phyloP scores from a whole-genome alignment of 2,888 invertebrate species.

The Gortyna flavago region DNA sequence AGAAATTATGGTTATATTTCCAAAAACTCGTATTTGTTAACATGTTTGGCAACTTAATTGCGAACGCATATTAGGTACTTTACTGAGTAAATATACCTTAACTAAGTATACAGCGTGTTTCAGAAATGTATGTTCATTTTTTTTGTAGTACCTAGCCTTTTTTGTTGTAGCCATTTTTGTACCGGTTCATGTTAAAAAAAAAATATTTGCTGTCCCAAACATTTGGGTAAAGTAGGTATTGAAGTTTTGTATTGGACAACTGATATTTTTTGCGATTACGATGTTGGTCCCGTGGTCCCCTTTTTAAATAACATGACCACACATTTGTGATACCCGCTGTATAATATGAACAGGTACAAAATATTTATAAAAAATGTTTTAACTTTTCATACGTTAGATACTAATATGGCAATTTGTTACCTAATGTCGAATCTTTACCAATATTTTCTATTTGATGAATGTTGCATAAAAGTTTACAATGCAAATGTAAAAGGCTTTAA shows the following conservation, averaged over 20 bases:
- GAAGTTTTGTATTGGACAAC: no score
- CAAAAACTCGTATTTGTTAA: no score
- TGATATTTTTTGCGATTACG: no score
- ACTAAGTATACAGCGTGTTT: neutral
- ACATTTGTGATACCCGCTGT: neutral
- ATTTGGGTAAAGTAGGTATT: no score
- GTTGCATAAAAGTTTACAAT: neutral
- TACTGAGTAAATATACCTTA: neutral
- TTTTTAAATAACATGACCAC: neutral
- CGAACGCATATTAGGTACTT: neutral
- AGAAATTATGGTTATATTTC: no score
- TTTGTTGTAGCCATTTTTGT: no score
- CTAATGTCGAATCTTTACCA: neutral
- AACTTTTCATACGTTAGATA: neutral
- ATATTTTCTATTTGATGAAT: slow-evolving; percentile 6
- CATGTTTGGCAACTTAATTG: no score
- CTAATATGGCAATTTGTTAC: neutral
- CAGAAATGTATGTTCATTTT: neutral
- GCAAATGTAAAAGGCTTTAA: neutral
- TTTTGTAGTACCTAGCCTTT: no score
- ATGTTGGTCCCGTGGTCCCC: neutral
- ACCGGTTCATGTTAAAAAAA: neutral
- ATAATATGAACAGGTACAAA: neutral
- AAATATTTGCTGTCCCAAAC: neutral
- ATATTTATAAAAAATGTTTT: neutral